A percentile compares a stretch with the other conserved stretches of the same genome.
Conservation (phyloP, 1,140 invertebrate genomes). For the Linepithema humile region DNA sequence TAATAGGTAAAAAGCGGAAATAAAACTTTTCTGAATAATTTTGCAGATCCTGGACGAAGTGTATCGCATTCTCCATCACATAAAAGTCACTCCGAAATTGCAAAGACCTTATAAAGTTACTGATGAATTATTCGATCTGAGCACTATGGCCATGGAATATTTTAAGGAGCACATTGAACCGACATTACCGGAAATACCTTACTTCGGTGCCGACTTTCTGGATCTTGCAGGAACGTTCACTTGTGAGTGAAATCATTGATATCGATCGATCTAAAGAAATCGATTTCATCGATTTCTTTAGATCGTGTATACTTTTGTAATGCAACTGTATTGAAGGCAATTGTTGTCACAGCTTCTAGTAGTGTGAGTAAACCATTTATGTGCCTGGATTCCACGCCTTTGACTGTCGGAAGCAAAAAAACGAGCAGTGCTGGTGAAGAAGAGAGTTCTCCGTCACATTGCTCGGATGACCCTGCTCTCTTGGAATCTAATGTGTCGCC, state of each 20-base stretch:
- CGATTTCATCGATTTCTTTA: too few relatives aligned
- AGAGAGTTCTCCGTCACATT: slow-evolving; percentile 80
- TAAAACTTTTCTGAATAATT: slow-evolving; percentile 25
- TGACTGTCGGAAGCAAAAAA: slow-evolving; percentile 81
- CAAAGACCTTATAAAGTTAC: slow-evolving; percentile 94
- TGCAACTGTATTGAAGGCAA: neutral
- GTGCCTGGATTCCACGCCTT: slow-evolving; percentile 86
- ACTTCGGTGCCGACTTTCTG: slow-evolving; percentile 93
- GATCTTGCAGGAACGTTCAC: slow-evolving; percentile 89
- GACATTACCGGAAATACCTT: slow-evolving; percentile 93
- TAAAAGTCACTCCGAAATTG: slow-evolving; percentile 92
- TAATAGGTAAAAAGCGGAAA: neutral
- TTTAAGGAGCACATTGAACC: slow-evolving; percentile 96
- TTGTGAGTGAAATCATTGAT: slow-evolving; percentile 83
- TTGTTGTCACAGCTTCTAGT: slow-evolving; percentile 84
- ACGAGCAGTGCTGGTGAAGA: slow-evolving; percentile 78
- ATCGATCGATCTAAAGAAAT: too few relatives aligned
- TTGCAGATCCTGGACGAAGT: slow-evolving; percentile 89
- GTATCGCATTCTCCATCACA: slow-evolving; percentile 92
- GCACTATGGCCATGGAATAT: slow-evolving; percentile 97
- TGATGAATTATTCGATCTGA: slow-evolving; percentile 95
- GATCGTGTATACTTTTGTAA: neutral
- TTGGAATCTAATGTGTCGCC: slow-evolving; percentile 86
- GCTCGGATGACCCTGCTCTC: slow-evolving; percentile 83
- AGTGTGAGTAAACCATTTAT: slow-evolving; percentile 87